Evolutionary conservation across 1,140 invertebrate species (phyloP).

Genomic region (Propsilocerus akamusi): DNA sequence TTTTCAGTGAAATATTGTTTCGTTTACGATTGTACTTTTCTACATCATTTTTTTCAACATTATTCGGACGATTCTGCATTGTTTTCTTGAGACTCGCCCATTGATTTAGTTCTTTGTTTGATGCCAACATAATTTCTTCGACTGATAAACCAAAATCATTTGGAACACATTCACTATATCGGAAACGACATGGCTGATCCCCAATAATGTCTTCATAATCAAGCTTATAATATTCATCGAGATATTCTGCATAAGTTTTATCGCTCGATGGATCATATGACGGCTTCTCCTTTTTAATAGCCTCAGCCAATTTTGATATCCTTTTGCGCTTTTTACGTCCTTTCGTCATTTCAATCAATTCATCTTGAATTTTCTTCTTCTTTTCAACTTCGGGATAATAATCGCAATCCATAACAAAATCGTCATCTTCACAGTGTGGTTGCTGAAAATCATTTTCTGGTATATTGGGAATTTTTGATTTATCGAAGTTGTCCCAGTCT

Average conservation of each 20-base stretch:
- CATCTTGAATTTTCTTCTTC: constrained; percentile 29
- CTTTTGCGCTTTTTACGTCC: constrained; percentile 37
- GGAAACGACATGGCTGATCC: constrained; percentile 79
- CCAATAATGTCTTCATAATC: constrained; percentile 91
- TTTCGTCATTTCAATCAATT: constrained; percentile 35
- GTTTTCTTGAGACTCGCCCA: constrained; percentile 91
- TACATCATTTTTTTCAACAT: constrained; percentile 65
- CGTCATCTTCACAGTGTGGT: constrained; percentile 54
- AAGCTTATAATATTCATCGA: constrained; percentile 86
- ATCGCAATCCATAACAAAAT: constrained; percentile 81
- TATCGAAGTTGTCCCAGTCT: constrained; percentile 55
- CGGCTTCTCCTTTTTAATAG: constrained; percentile 52
- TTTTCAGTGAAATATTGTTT: constrained; percentile 51
- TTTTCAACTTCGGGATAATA: constrained; percentile 39
- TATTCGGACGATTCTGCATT: constrained; percentile 52
- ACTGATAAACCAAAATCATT: constrained; percentile 83
- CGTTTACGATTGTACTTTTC: constrained; percentile 56
- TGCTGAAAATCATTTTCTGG: constrained; percentile 18
- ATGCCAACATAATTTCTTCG: constrained; percentile 82
- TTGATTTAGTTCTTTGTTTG: constrained; percentile 82
- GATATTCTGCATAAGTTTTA: constrained; percentile 68
- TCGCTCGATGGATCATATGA: constrained; percentile 59
- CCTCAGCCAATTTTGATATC: constrained; percentile 48
- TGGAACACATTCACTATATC: constrained; percentile 73
- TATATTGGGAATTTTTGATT: constrained; percentile 17